phyloP scores from a whole-genome alignment of 1,140 invertebrate species.

The Dermatophagoides farinae region DNA sequence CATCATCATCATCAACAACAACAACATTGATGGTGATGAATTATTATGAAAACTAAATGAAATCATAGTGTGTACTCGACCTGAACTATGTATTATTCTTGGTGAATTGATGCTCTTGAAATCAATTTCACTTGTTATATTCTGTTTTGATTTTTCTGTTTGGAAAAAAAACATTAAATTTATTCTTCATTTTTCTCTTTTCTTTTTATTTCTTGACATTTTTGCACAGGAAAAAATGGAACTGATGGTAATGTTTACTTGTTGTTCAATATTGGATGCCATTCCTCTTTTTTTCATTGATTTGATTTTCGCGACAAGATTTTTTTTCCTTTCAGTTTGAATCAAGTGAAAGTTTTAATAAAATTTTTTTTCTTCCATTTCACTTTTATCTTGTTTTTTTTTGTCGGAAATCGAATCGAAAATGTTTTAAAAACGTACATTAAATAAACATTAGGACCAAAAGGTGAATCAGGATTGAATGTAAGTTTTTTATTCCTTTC shows the following conservation, averaged over 20 bases:
- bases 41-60: too few species aligned
- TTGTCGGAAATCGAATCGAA: not conserved
- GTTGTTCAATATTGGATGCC: too few species aligned
- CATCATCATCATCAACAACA: too few species aligned
- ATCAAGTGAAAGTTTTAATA: too few species aligned
- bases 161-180: not conserved
- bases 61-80: too few species aligned
- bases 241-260: not conserved
- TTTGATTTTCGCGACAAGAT: not conserved
- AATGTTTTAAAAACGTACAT: too few species aligned
- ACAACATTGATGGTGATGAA: too few species aligned
- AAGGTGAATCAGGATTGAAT: conserved; percentile 1
- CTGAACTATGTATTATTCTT: too few species aligned
- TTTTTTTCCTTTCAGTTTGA: not conserved
- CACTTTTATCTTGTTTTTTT: not conserved
- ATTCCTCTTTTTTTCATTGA: not conserved
- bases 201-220: not conserved
- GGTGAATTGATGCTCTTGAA: too few species aligned
- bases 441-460: too few species aligned
- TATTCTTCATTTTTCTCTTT: not conserved
- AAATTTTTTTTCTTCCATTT: too few species aligned
- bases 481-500: not conserved
- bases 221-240: not conserved
- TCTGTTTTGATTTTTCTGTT: not conserved
- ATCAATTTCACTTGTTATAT: too few species aligned